Evolutionary conservation across 2,888 invertebrate genomes (phyloP).

Genomic region (Oasisia sp.): DNA sequence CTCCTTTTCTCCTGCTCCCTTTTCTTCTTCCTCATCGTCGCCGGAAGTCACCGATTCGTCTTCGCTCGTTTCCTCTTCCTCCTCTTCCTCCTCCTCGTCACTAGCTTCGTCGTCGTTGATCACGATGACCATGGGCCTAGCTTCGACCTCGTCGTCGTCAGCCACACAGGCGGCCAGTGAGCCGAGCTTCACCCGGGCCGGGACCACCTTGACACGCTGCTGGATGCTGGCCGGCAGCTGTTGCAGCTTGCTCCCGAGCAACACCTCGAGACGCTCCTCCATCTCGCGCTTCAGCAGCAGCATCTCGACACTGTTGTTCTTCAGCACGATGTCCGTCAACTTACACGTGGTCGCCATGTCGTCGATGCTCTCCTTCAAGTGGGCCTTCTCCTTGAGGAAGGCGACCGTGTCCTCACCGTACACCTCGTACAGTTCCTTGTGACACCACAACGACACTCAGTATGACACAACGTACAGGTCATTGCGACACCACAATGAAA

Average conservation of each 20-base stretch:
- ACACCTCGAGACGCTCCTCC: constrained; percentile 41
- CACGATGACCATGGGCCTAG: neutral
- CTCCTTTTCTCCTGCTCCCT: neutral
- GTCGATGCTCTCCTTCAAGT: constrained; percentile 47
- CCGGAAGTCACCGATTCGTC: neutral
- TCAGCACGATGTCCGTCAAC: constrained; percentile 60
- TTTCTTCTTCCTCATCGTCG: neutral
- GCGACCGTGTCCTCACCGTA: constrained; percentile 53
- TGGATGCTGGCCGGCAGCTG: constrained; percentile 11
- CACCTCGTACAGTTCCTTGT: constrained; percentile 52
- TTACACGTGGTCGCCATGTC: constrained; percentile 56
- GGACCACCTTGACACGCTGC: neutral
- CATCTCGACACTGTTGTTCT: constrained; percentile 61
- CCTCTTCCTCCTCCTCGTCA: neutral
- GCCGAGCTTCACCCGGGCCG: neutral
- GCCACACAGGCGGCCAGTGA: neutral
- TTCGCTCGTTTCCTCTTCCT: neutral
- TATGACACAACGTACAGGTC: neutral
- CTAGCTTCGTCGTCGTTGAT: neutral
- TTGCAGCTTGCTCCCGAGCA: neutral
- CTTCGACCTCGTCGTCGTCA: neutral
- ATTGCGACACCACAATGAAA: neutral
- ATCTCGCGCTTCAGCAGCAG: constrained; percentile 60
- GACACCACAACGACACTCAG: neutral
- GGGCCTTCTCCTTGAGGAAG: constrained; percentile 52